Base-by-base conservation (phyloP, 2,113 vertebrate genomes). In the Scalopus aquaticus region DNA sequence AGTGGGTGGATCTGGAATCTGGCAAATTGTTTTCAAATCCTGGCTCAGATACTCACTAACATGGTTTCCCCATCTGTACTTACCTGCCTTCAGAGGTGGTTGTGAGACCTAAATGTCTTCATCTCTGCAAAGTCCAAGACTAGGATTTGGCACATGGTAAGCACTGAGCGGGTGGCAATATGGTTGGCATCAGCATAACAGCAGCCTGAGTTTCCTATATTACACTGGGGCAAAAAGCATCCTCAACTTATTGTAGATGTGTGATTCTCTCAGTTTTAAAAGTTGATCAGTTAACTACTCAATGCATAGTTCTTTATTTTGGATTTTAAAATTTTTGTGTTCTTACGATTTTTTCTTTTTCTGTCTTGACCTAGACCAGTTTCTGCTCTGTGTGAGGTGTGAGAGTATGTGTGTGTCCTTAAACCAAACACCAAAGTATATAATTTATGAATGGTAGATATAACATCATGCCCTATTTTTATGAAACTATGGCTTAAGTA, bases 381-480 rank as follows among this genome's bases (percentile, higher is more conserved):
- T 84, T 95, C 81, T 92, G 15, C 78, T 83, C 20, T 81, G 15
- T 85, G 3, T 90, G 67, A 67, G 8, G 24, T 28, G 6, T 51
- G 15, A 51, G 49, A 51, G 49, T 51, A 17, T 28, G 28, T 80
- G 51, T 58, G 32, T 79, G 32, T 60, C 15, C 37, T 5, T 39
- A 16, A 72, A 97, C 92, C 93, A 83, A 49, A 91, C 85, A 56
- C 86, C 83, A 95, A 86, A 97, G 83, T 72, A 79, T 91, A 95
- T 96, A 89, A 96, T 92, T 94, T 97, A 97, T 89, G 95, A 97
- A 93, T 94, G 94, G 92, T 95, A 80, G 94, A 32, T 96, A 56
- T 96, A 95, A 96, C 93, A 96, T 90, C 96, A 73, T 96, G 65
- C 85, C 80, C 76, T 96, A 26, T 97, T 96, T 91, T 85, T 96